Conservation (phyloP, 2,797 vertebrate genomes). For the Naso thynnoides region DNA sequence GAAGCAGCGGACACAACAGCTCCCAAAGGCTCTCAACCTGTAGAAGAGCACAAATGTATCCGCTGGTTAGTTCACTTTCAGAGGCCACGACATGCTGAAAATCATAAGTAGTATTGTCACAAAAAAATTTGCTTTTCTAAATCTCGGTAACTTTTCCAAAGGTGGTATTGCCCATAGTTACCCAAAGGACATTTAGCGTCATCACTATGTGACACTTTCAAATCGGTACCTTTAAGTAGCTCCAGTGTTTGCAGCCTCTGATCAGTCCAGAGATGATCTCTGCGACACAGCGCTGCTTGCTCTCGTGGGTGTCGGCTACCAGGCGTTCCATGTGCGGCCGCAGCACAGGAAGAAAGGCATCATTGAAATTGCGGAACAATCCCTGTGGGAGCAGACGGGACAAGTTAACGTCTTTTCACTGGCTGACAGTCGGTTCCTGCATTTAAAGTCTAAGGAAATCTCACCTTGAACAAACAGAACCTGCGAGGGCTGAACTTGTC, state of each 20-base stretch:
- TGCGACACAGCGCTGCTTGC: slow-evolving; percentile 94
- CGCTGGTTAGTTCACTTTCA: not conserved
- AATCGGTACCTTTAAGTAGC: slow-evolving; percentile 76
- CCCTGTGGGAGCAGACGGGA: slow-evolving; percentile 81
- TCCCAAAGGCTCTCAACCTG: slow-evolving; percentile 94
- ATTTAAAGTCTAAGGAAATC: not conserved
- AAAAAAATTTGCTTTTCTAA: too few relatives aligned
- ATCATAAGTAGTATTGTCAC: not conserved
- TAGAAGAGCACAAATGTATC: not conserved
- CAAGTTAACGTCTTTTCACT: not conserved
- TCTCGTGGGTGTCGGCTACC: slow-evolving; percentile 94
- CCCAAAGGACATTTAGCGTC: not conserved
- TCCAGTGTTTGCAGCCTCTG: slow-evolving; percentile 96
- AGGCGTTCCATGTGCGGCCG: slow-evolving; percentile 93
- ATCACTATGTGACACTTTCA: not conserved
- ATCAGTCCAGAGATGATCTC: slow-evolving; percentile 98
- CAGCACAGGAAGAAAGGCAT: slow-evolving; percentile 91
- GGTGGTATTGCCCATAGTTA: not conserved
- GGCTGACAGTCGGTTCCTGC: not conserved
- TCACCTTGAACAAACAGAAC: slow-evolving; percentile 99
- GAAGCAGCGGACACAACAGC: slow-evolving; percentile 91
- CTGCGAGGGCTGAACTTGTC: slow-evolving; percentile 98
- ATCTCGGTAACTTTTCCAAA: not conserved
- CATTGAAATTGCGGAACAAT: slow-evolving; percentile 94
- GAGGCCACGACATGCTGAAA: not conserved